Percentiles rank a stretch among this genome's conserved stretches.
Evolutionary conservation across 2,797 vertebrate genomes (phyloP).

Genomic region (Bradypus variegatus): DNA sequence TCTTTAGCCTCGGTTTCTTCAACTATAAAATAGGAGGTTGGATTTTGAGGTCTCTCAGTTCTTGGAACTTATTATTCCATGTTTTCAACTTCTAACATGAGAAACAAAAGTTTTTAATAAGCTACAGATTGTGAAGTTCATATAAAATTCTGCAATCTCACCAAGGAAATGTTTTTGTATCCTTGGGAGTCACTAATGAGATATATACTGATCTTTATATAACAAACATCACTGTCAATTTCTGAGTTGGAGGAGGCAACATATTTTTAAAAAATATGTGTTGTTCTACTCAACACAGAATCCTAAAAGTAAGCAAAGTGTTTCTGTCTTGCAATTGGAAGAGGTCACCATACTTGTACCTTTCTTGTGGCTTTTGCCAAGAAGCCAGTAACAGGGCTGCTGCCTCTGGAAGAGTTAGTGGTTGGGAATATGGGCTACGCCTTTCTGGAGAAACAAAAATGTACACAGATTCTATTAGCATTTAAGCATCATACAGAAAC

Average conservation of each 20-base stretch:
- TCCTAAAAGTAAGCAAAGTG: not conserved
- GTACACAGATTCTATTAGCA: not conserved
- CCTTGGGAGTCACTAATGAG: not conserved
- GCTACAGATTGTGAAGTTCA: not conserved
- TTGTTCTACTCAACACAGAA: not conserved
- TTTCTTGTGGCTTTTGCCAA: conserved; percentile 78
- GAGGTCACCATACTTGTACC: conserved; percentile 68
- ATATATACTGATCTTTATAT: not conserved
- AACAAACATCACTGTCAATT: not conserved
- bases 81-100: not conserved
- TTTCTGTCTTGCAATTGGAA: not conserved
- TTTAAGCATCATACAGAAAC: not conserved
- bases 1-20: not conserved
- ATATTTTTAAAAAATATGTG: not conserved
- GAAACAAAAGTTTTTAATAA: not conserved
- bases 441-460: conserved; percentile 76
- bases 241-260: not conserved
- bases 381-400: conserved; percentile 80
- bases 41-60: not conserved
- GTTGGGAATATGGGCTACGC: conserved; percentile 81
- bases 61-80: not conserved
- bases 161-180: not conserved
- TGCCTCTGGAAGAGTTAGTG: conserved; percentile 82
- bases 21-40: not conserved
- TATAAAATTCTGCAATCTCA: not conserved